Evolutionary conservation across 2,113 vertebrate genomes (phyloP).

Genomic region (Nesoenas mayeri): DNA sequence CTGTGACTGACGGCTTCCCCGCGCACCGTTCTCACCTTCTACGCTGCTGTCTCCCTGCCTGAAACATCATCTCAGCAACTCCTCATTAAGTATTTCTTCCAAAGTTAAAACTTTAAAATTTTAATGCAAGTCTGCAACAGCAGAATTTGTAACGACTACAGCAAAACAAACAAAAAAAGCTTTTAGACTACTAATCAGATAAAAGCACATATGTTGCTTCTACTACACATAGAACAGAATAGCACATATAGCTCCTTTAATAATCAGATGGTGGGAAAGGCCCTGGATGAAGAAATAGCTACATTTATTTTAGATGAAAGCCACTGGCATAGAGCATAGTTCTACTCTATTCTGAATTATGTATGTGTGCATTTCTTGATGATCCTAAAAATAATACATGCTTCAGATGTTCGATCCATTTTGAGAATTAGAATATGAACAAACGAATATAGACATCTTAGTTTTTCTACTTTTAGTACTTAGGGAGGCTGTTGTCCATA

Average conservation of each 20-base stretch:
- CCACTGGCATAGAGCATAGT: neutral
- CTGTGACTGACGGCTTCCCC: neutral
- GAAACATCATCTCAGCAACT: neutral
- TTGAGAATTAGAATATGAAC: neutral
- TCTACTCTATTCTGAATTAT: constrained; percentile 31
- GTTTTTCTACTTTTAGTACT: neutral
- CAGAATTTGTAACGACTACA: neutral
- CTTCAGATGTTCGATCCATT: neutral
- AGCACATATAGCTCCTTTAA: neutral
- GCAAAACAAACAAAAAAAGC: neutral
- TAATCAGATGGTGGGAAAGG: neutral
- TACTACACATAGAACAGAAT: neutral
- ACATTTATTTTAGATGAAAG: neutral
- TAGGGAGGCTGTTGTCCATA: neutral
- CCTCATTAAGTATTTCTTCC: neutral
- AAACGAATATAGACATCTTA: neutral
- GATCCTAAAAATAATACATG: constrained; percentile 15
- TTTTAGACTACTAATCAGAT: neutral
- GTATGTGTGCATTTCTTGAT: constrained; percentile 2
- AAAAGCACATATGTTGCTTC: neutral
- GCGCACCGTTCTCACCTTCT: neutral
- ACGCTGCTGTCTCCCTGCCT: neutral
- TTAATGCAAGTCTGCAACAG: neutral
- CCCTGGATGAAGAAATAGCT: neutral
- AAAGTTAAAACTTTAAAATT: neutral